A percentile compares a stretch with the other conserved stretches of the same genome.
These are phyloP conservation scores for Pangasius macronema DNA, from an alignment of 2,797 vertebrate species.

Conservation along the genomic window DNA sequence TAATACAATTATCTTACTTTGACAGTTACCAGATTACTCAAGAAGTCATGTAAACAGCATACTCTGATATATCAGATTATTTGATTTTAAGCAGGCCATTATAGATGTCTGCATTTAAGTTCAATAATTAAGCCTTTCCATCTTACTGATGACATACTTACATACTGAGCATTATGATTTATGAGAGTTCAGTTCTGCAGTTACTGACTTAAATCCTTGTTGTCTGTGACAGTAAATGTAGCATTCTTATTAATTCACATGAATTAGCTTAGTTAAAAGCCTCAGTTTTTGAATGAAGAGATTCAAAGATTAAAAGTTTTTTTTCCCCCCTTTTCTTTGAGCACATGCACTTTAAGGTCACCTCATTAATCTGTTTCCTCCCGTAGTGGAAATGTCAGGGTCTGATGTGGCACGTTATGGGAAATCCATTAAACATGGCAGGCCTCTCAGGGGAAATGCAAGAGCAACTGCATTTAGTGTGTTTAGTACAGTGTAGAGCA, in stretches of 20 bases:
- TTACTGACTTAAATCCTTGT: not conserved
- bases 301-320: not conserved
- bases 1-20: not conserved
- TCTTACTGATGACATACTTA: not conserved
- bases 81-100: not conserved
- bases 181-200: not conserved
- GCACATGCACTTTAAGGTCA: slow-evolving; percentile 56
- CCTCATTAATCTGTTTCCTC: slow-evolving; percentile 64
- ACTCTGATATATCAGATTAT: not conserved
- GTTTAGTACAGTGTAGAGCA: slow-evolving; percentile 36
- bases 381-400: slow-evolving; percentile 58
- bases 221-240: not conserved
- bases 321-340: slow-evolving; percentile 14
- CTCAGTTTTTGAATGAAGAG: slow-evolving; percentile 17
- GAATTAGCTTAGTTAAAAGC: not conserved
- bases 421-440: slow-evolving; percentile 64
- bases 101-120: not conserved
- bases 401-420: slow-evolving; percentile 58
- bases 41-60: not conserved
- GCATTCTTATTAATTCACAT: not conserved
- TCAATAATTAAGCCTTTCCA: not conserved
- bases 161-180: not conserved
- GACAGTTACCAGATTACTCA: not conserved
- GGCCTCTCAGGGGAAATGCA: slow-evolving; percentile 46
- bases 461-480: slow-evolving; percentile 47